Percentiles rank a stretch among this genome's conserved stretches.
Evolutionary conservation across 2,113 vertebrate genomes (phyloP).

Genomic region (Gavialis gangeticus): DNA sequence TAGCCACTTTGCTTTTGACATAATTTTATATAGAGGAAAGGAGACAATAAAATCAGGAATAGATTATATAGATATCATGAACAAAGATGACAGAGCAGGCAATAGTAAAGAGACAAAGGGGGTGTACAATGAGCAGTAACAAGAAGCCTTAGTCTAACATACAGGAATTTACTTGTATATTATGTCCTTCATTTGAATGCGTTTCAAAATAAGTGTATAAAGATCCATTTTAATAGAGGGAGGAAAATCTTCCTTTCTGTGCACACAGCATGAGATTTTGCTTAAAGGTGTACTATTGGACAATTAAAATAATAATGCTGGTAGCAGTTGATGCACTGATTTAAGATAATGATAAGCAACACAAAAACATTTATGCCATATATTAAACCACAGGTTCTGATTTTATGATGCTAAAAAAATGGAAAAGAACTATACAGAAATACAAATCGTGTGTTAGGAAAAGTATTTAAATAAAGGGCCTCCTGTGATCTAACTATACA

Average conservation of each 20-base stretch:
- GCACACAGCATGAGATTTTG: neutral
- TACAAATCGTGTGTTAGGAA: neutral
- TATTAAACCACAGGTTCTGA: neutral
- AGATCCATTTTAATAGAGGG: neutral
- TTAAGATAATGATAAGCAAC: neutral
- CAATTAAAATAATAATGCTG: neutral
- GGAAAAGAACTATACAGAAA: neutral
- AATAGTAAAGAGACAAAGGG: neutral
- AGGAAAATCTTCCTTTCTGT: neutral
- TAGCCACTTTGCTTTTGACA: constrained; percentile 43
- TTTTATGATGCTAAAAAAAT: neutral
- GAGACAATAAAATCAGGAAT: constrained; percentile 18
- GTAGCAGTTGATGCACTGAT: neutral
- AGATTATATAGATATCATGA: too few species aligned
- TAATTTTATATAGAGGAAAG: neutral
- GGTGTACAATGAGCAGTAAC: constrained; percentile 25
- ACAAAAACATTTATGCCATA: neutral
- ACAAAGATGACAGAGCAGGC: neutral
- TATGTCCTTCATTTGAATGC: neutral
- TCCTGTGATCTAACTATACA: fast-evolving
- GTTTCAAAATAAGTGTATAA: neutral
- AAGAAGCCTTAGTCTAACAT: neutral
- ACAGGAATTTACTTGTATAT: neutral
- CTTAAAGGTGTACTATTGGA: fast-evolving
- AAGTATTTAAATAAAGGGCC: neutral